phyloP scores from a whole-genome alignment of 1,140 invertebrate species.

The Carcinoscorpius rotundicauda region DNA sequence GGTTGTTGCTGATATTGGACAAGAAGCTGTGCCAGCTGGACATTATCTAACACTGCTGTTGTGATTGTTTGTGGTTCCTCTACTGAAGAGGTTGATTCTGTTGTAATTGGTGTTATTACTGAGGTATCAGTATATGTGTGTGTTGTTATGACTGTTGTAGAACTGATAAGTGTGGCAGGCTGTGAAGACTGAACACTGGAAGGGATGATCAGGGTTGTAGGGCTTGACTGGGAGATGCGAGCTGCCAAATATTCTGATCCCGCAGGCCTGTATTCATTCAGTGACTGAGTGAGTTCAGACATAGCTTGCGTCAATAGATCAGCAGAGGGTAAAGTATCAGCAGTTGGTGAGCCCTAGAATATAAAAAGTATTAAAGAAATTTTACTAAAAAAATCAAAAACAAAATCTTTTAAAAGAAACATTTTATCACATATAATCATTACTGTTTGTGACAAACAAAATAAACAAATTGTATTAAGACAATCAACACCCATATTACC shows the following conservation, averaged over 20 bases:
- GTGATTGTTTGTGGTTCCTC: neutral
- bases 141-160: constrained; percentile 18
- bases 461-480: no score
- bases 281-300: constrained; percentile 34
- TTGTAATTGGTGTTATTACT: neutral
- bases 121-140: constrained; percentile 12
- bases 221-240: constrained; percentile 19
- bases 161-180: constrained; percentile 15
- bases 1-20: constrained; percentile 21
- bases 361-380: neutral
- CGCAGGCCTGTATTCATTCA: constrained; percentile 27
- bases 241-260: constrained; percentile 19
- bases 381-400: constrained; percentile 1
- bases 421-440: constrained; percentile 6
- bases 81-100: no score
- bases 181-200: constrained; percentile 16
- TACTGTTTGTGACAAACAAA: neutral
- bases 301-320: constrained; percentile 38
- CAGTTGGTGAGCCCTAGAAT: constrained; percentile 5
- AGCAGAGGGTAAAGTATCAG: constrained; percentile 26
- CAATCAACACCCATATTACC: neutral
- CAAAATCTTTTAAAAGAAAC: neutral
- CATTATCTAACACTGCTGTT: constrained; percentile 26
- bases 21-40: constrained; percentile 31
- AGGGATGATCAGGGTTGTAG: constrained; percentile 25